These are phyloP conservation scores for Apus apus DNA, from an alignment of 2,113 vertebrate genomes.

Conservation along the genomic window DNA sequence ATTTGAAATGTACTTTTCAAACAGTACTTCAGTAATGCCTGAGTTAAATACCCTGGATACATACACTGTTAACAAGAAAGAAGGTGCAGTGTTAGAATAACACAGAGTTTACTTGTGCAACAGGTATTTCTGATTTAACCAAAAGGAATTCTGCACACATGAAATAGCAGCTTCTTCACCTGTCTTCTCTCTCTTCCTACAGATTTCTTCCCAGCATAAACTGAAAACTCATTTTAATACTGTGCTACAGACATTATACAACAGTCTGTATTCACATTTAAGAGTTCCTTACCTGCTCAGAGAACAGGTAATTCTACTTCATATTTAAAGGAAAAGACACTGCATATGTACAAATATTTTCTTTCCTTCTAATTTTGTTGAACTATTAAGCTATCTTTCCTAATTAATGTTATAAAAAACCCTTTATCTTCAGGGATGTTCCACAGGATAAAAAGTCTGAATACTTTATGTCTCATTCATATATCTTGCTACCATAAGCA, in stretches of 20 bases:
- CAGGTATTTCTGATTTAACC: not conserved
- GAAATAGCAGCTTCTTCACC: not conserved
- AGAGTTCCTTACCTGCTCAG: not conserved
- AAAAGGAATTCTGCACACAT: not conserved
- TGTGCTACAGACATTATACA: not conserved
- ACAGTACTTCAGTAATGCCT: not conserved
- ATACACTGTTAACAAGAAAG: not conserved
- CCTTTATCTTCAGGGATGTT: not conserved
- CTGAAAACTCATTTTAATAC: not conserved
- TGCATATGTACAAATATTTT: not conserved
- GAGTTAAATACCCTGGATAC: not conserved
- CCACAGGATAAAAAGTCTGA: not conserved
- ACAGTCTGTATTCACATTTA: not conserved
- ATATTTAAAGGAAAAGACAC: not conserved
- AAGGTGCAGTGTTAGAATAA: not conserved
- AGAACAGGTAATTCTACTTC: slow-evolving; percentile 16
- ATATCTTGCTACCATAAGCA: not conserved
- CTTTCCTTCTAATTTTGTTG: not conserved
- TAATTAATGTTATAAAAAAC: not conserved
- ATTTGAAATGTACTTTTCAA: not conserved
- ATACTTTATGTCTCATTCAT: not conserved
- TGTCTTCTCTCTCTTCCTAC: not conserved
- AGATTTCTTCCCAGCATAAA: not conserved
- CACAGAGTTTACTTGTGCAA: not conserved
- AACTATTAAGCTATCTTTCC: not conserved